Percentiles rank a stretch among this genome's conserved stretches.
These are phyloP conservation scores for Dryobates pubescens DNA, from an alignment of 2,797 vertebrate species.

Conservation along the genomic window DNA sequence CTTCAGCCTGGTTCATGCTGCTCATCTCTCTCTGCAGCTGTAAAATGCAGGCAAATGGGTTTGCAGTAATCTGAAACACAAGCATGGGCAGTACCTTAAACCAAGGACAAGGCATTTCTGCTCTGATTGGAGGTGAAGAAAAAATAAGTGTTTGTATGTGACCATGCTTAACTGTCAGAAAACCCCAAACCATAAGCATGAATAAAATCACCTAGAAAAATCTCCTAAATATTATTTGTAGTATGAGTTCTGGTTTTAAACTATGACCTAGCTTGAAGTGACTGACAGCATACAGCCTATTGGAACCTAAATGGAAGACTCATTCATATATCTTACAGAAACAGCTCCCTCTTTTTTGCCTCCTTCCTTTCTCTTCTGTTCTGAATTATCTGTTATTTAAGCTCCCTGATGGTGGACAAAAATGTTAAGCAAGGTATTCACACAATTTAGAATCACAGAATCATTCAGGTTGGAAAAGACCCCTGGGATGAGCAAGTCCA, in stretches of 20 bases:
- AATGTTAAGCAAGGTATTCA: accelerated
- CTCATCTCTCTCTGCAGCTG: neutral
- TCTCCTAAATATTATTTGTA: neutral
- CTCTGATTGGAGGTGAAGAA: neutral
- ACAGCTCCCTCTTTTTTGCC: neutral
- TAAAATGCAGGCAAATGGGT: neutral
- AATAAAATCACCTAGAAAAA: neutral
- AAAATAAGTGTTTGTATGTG: neutral
- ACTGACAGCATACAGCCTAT: accelerated
- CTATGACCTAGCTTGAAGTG: neutral
- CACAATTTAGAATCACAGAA: too few relatives aligned
- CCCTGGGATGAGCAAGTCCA: too few relatives aligned
- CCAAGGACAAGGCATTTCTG: neutral
- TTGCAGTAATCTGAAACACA: neutral
- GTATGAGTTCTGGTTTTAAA: neutral
- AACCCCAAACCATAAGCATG: accelerated
- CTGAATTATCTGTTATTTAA: neutral
- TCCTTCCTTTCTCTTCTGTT: neutral
- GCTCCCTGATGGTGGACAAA: neutral
- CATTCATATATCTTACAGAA: neutral
- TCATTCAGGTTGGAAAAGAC: too few relatives aligned
- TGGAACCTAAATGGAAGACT: neutral
- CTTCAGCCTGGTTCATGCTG: accelerated
- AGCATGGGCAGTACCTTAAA: neutral
- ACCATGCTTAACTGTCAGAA: neutral